These are phyloP conservation scores for Vireo altiloquus DNA, from an alignment of 2,113 vertebrate species.

Conservation along the genomic window DNA sequence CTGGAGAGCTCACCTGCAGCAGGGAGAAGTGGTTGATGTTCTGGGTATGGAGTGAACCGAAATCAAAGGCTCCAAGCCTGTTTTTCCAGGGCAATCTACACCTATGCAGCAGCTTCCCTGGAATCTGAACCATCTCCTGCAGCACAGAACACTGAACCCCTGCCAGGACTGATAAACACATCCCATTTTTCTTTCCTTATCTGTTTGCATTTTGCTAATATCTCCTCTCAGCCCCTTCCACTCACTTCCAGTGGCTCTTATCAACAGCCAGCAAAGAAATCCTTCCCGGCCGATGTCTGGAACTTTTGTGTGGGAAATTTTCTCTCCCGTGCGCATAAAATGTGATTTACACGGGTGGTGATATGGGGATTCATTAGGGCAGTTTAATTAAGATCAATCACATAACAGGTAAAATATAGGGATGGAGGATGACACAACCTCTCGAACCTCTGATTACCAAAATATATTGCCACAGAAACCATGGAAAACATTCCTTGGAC, in stretches of 20 bases:
- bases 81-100: constrained; percentile 5
- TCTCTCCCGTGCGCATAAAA: not conserved
- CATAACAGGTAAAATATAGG: not conserved
- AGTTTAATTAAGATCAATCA: not conserved
- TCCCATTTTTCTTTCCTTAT: constrained; percentile 62
- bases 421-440: not conserved
- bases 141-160: not conserved
- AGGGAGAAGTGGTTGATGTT: not conserved
- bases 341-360: not conserved
- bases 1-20: not conserved
- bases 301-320: not conserved
- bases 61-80: not conserved
- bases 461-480: not conserved
- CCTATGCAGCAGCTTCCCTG: constrained; percentile 18
- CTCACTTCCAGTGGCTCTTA: constrained; percentile 49
- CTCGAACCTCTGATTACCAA: not conserved
- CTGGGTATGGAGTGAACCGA: rapidly evolving
- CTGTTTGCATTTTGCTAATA: constrained; percentile 60
- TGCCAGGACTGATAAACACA: constrained; percentile 62
- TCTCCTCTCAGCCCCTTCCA: constrained; percentile 28
- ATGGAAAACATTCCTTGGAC: not conserved
- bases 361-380: not conserved
- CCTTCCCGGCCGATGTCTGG: not conserved
- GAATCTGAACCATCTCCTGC: constrained; percentile 18
- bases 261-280: constrained; percentile 53